Evolutionary conservation across 1,140 invertebrate genomes (phyloP).

Genomic region (Pygmarrhopalites habei): DNA sequence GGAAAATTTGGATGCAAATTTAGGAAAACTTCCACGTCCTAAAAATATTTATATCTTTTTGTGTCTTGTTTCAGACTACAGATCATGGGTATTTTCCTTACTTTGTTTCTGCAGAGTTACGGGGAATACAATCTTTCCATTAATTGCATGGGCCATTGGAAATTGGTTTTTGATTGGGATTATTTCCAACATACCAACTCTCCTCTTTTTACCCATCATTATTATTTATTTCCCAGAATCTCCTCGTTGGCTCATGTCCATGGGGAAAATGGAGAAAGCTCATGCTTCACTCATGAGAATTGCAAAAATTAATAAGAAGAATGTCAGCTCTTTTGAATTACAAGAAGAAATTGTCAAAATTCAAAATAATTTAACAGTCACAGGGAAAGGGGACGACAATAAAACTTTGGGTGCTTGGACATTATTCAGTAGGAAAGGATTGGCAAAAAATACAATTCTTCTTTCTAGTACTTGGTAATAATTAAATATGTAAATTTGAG

Average conservation of each 20-base stretch:
- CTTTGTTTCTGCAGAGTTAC: constrained; percentile 31
- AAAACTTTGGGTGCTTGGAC: constrained; percentile 47
- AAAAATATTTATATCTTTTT: not conserved
- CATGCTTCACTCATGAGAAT: constrained; percentile 59
- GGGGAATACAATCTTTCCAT: constrained; percentile 18
- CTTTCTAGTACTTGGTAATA: constrained; percentile 49
- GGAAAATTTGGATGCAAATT: not conserved
- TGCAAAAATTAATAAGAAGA: constrained; percentile 53
- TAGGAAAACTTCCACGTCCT: not conserved
- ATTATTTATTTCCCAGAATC: constrained; percentile 62
- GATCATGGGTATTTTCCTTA: constrained; percentile 31
- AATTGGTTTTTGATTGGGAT: constrained; percentile 31
- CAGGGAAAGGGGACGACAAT: constrained; percentile 39
- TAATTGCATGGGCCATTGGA: constrained; percentile 18
- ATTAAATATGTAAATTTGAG: not conserved
- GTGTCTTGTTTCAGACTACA: constrained; percentile 21
- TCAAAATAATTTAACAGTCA: constrained; percentile 40
- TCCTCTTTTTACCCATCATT: constrained; percentile 23
- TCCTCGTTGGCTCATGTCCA: constrained; percentile 68
- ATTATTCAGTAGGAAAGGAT: constrained; percentile 51
- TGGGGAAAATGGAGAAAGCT: constrained; percentile 59
- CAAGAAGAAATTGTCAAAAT: not conserved
- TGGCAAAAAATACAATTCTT: constrained; percentile 53
- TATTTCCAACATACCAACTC: constrained; percentile 19
- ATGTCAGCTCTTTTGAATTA: constrained; percentile 24